These are phyloP conservation scores for Heteromyza rotundicornis DNA, from an alignment of 2,888 invertebrate species.

Conservation along the genomic window DNA sequence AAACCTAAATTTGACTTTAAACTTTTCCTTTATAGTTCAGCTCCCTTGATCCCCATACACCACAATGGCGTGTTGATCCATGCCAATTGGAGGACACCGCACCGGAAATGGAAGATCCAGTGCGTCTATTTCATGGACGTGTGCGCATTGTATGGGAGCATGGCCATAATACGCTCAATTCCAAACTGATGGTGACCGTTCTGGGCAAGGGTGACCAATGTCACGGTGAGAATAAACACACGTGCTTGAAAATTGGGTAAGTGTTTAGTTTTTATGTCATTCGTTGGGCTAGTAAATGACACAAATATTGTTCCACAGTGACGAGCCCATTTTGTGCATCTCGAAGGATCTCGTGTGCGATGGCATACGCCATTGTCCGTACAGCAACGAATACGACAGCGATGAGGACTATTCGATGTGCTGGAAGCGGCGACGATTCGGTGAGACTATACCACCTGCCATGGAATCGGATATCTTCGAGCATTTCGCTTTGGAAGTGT, in stretches of 20 bases:
- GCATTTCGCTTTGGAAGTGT: constrained; percentile 59
- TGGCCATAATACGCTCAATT: constrained; percentile 47
- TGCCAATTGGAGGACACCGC: constrained; percentile 63
- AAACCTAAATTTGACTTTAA: no score
- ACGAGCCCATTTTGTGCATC: constrained; percentile 66
- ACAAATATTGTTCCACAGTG: constrained; percentile 31
- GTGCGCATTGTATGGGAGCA: constrained; percentile 67
- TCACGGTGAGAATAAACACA: constrained; percentile 51
- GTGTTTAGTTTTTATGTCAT: constrained; percentile 7
- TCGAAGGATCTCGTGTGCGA: constrained; percentile 72
- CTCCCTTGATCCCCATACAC: constrained; percentile 57
- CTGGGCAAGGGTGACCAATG: constrained; percentile 60
- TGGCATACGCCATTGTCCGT: constrained; percentile 72
- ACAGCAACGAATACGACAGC: constrained; percentile 68
- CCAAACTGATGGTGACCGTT: constrained; percentile 59
- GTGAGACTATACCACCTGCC: constrained; percentile 46
- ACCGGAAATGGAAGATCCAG: constrained; percentile 66
- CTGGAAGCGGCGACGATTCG: constrained; percentile 51
- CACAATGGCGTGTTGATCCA: constrained; percentile 67
- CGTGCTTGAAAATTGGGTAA: constrained; percentile 60
- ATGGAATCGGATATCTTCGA: constrained; percentile 56
- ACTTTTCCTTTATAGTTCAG: constrained; percentile 48
- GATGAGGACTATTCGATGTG: constrained; percentile 61
- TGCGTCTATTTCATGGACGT: constrained; percentile 66
- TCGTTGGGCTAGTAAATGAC: background rate